Conservation (phyloP, 2,797 vertebrate genomes). For the Lophotriccus pileatus region DNA sequence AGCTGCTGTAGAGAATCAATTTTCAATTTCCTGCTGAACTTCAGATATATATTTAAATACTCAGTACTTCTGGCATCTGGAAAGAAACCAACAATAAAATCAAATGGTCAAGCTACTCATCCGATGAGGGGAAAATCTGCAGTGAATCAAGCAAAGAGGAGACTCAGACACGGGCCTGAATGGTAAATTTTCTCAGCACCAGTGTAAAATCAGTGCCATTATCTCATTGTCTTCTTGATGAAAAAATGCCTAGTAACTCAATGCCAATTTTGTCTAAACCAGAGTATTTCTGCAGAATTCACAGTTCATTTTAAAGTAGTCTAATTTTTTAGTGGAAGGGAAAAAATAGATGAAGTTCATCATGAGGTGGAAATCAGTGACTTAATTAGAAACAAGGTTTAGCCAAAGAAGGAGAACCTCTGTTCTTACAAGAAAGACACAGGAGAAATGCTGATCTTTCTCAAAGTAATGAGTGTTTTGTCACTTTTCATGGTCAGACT, state of each 20-base stretch:
- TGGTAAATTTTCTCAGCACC: neutral
- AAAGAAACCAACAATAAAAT: conserved; percentile 55
- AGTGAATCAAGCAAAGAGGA: neutral
- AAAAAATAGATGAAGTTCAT: neutral
- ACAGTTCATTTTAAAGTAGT: neutral
- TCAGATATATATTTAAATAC: conserved; percentile 57
- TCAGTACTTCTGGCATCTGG: conserved; percentile 35
- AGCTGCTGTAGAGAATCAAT: conserved; percentile 62
- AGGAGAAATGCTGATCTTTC: neutral
- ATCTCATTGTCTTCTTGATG: neutral
- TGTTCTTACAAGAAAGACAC: neutral
- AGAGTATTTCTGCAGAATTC: neutral
- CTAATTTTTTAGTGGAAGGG: neutral
- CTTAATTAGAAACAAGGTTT: neutral
- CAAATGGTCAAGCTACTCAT: conserved; percentile 31
- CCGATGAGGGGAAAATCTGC: conserved; percentile 12
- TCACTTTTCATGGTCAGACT: neutral
- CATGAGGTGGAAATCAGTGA: neutral
- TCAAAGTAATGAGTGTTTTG: neutral
- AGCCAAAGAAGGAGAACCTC: neutral
- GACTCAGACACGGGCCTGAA: neutral
- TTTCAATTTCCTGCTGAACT: conserved; percentile 60
- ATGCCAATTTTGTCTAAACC: neutral
- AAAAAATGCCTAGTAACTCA: neutral
- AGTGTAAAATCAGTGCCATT: neutral